Conservation (phyloP, 2,888 invertebrate species). For the Augochlorella aurata region DNA sequence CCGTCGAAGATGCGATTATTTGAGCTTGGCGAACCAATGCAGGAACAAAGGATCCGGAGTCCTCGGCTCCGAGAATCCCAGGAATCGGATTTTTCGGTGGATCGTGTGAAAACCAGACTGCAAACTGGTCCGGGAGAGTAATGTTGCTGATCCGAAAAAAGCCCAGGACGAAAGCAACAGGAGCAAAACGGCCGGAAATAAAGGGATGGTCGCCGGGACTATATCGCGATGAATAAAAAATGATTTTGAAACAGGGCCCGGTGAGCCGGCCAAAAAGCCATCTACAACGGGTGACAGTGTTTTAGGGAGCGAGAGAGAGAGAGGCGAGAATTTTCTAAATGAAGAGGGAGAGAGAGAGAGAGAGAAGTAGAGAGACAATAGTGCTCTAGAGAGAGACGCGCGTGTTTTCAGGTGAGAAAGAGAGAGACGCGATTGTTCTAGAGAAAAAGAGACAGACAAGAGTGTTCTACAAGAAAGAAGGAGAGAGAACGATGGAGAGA, state of each 20-base stretch:
- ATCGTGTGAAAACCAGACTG: conserved; percentile 38
- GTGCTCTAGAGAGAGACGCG: not conserved
- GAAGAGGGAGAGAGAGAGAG: too few relatives aligned
- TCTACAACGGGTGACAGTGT: too few relatives aligned
- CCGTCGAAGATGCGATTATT: too few relatives aligned
- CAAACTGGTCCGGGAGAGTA: conserved; percentile 47
- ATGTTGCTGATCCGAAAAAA: not conserved
- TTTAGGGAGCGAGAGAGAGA: not conserved
- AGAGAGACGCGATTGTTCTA: too few relatives aligned
- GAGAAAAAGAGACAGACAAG: too few relatives aligned
- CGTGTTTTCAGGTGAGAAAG: too few relatives aligned
- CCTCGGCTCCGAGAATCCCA: conserved; percentile 1
- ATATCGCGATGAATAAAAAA: not conserved
- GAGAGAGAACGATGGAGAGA: not conserved
- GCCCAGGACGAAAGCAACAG: not conserved
- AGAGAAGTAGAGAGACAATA: not conserved
- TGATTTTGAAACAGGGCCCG: not conserved
- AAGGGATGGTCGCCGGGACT: not conserved
- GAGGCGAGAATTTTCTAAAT: too few relatives aligned
- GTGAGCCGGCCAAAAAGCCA: not conserved
- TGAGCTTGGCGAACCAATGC: too few relatives aligned
- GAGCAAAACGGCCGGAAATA: not conserved
- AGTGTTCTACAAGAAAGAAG: not conserved
- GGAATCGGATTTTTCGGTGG: conserved; percentile 21
- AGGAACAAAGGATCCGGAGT: not conserved